A percentile compares a stretch with the other conserved stretches of the same genome.
These are phyloP conservation scores for Thecocarcelia acutangulata DNA, from an alignment of 2,888 invertebrate species.

Conservation along the genomic window DNA sequence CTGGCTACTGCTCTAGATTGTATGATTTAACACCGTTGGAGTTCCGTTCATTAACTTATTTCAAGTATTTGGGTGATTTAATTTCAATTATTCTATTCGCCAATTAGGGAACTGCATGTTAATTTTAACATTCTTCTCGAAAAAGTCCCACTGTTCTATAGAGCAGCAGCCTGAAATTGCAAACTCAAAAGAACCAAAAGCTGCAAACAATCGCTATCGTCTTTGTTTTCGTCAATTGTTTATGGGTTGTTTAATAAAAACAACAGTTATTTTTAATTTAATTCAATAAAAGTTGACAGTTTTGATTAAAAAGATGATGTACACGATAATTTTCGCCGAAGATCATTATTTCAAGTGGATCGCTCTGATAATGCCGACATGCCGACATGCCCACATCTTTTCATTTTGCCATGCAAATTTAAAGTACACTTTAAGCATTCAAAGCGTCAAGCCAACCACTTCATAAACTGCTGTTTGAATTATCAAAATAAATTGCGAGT, in stretches of 20 bases:
- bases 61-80: background rate
- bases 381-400: background rate
- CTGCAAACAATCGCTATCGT: background rate
- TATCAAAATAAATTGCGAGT: too few species aligned
- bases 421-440: background rate
- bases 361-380: slow-evolving; percentile 42
- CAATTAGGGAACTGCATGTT: too few species aligned
- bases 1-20: too few species aligned
- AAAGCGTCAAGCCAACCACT: background rate
- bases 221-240: slow-evolving; percentile 59
- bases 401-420: slow-evolving; percentile 2
- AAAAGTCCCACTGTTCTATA: too few species aligned
- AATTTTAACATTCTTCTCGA: too few species aligned
- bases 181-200: too few species aligned
- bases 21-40: too few species aligned
- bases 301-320: slow-evolving; percentile 39
- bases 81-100: slow-evolving; percentile 8
- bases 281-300: slow-evolving; percentile 61
- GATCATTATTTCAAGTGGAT: slow-evolving; percentile 14
- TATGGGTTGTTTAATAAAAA: slow-evolving; percentile 53
- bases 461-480: too few species aligned
- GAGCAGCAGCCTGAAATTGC: too few species aligned
- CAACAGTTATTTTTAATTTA: slow-evolving; percentile 55
- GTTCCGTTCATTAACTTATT: background rate
- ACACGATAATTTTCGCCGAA: slow-evolving; percentile 12